Evolutionary conservation across 1,140 invertebrate species (phyloP).

Genomic region (Pollicipes pollicipes): DNA sequence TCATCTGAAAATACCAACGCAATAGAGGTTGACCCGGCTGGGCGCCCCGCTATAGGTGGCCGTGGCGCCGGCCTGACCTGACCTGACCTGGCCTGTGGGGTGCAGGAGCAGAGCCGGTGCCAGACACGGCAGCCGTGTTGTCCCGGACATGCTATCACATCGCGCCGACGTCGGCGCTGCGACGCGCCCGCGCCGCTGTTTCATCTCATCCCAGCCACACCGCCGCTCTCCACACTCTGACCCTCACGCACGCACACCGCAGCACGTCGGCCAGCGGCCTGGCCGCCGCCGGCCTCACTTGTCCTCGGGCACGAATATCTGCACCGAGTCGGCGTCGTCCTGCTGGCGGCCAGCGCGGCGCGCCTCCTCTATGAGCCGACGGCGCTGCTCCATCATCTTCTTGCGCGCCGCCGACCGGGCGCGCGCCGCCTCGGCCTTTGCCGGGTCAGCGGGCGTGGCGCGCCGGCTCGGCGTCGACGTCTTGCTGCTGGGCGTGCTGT

Average conservation of each 20-base stretch:
- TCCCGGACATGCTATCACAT: no score
- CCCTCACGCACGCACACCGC: no score
- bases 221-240: no score
- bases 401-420: constrained; percentile 57
- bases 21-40: background rate
- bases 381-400: constrained; percentile 55
- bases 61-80: background rate
- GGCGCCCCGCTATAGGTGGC: background rate
- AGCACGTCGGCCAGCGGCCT: no score
- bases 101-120: no score
- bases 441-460: constrained; percentile 27
- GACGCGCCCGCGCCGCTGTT: no score
- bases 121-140: no score
- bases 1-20: background rate
- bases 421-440: constrained; percentile 32
- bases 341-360: constrained; percentile 15
- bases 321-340: constrained; percentile 27
- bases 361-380: constrained; percentile 38
- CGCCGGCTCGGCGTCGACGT: constrained; percentile 27
- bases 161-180: no score
- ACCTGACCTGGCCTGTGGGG: no score
- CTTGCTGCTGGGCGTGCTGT: constrained; percentile 25
- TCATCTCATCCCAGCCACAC: no score
- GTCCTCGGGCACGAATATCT: constrained; percentile 38
- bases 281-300: constrained; percentile 7